Evolutionary conservation across 2,888 invertebrate genomes (phyloP), one percentile per base, ranked within the genome.

Genomic region (Ellobium chinense): DNA sequence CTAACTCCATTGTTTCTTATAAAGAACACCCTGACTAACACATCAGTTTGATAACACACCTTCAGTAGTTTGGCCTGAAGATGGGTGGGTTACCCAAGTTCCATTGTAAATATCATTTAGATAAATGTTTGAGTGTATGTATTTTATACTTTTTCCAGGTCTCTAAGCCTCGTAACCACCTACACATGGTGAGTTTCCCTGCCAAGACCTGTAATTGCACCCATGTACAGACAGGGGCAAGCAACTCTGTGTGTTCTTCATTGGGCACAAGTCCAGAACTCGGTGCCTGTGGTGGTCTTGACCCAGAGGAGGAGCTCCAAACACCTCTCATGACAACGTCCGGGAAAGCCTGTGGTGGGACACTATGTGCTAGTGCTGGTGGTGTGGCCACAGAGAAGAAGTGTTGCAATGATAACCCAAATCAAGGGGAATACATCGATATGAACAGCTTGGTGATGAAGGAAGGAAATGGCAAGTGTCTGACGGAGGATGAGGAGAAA

Each of bases 201-300:
- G 31, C 21, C 46, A 62, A 63, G 21, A 31, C n/a, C 36, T 63
- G 46, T n/a, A 63, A n/a, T 5, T 74, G 63, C 39, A 7, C 9
- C 24, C 63, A 39, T 3, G n/a, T 36, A 2, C 62, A 46, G 46
- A 31, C 46, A 31, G 63, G 39, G 18, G 46, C 62, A 27, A 74
- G 39, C 29, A 39, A 31, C 63, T 63, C 74, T n/a, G 21, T 60
- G 1, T 72, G 72, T 24, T 72, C 72, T 24, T 60, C 60, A 24
- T 36, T 37, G 7, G 72, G 36, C 4, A 27, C 72, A 18, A 34
- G 29, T 36, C 58, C 60, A 72, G 72, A 72, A 58, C 60, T 72
- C 46, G 82, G 82, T 58, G 82, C 82, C 14, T 82, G 82, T 39
- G 82, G 80, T 3, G 78, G 78, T 27, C 58, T 73, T 31, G 63